Evolutionary conservation across 2,113 vertebrate genomes (phyloP).

Genomic region (Colius striatus): DNA sequence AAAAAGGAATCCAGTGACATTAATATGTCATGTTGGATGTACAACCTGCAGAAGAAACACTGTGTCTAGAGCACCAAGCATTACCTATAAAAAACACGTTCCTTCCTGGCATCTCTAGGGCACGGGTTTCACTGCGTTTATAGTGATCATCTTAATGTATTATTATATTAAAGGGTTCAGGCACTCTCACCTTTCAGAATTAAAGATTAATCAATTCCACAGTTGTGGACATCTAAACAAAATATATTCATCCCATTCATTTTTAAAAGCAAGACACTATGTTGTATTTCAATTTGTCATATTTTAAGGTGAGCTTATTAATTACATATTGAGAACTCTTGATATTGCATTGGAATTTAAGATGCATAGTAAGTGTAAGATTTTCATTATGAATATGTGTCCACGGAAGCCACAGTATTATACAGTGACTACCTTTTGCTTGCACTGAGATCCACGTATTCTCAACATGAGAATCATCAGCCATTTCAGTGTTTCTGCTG

Average conservation of each 20-base stretch:
- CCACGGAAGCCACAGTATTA: background rate
- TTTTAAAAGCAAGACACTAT: conserved; percentile 48
- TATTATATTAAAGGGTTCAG: conserved; percentile 48
- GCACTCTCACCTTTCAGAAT: conserved; percentile 62
- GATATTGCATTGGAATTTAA: background rate
- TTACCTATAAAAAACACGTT: background rate
- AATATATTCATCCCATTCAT: conserved; percentile 56
- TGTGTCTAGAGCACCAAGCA: background rate
- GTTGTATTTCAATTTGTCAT: conserved; percentile 34
- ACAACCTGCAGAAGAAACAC: background rate
- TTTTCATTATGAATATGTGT: background rate
- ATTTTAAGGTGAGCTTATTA: conserved; percentile 35
- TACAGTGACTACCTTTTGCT: background rate
- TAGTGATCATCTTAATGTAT: conserved; percentile 16
- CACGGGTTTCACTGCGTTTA: background rate
- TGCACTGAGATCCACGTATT: background rate
- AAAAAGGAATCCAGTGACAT: background rate
- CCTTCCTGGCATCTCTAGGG: conserved; percentile 35
- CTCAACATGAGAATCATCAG: background rate
- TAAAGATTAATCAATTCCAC: conserved; percentile 59
- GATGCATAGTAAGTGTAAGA: background rate
- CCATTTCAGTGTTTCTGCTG: background rate
- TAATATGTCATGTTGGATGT: background rate
- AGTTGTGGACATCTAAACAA: conserved; percentile 53
- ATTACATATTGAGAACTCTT: conserved; percentile 23